Percentiles rank a stretch among this genome's conserved stretches.
Conservation (phyloP, 2,888 invertebrate species). For the Boloria euphrosyne region DNA sequence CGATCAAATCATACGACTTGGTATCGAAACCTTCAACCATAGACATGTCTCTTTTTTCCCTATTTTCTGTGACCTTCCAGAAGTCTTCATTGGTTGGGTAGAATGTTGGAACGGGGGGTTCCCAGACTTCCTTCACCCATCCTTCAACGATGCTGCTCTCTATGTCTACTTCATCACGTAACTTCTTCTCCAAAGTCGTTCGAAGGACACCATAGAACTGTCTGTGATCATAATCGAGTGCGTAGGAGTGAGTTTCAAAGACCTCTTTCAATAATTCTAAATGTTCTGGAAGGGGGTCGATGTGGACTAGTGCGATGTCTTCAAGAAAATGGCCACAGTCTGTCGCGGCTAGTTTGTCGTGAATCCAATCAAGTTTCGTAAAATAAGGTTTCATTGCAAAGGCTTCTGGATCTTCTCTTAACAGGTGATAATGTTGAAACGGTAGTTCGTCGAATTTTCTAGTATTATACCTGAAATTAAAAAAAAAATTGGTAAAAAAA, state of each 20-base stretch:
- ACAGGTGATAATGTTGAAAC: slow-evolving; percentile 86
- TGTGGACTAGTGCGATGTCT: slow-evolving; percentile 84
- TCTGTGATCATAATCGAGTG: slow-evolving; percentile 90
- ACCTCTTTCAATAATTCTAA: slow-evolving; percentile 85
- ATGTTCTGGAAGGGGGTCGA: slow-evolving; percentile 75
- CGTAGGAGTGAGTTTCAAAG: slow-evolving; percentile 86
- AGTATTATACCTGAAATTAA: slow-evolving; percentile 85
- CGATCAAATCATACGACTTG: slow-evolving; percentile 83
- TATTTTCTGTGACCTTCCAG: slow-evolving; percentile 62
- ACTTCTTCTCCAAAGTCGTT: slow-evolving; percentile 64
- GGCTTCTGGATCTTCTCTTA: slow-evolving; percentile 75
- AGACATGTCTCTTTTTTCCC: slow-evolving; percentile 60
- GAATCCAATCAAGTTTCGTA: slow-evolving; percentile 89
- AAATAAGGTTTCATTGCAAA: slow-evolving; percentile 87
- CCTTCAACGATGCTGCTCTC: slow-evolving; percentile 66
- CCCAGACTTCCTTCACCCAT: slow-evolving; percentile 72
- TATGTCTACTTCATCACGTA: slow-evolving; percentile 61
- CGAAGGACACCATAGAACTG: slow-evolving; percentile 89
- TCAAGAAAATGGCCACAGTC: slow-evolving; percentile 89
- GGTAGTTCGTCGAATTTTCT: slow-evolving; percentile 92
- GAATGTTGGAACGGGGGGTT: slow-evolving; percentile 84
- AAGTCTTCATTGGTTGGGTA: slow-evolving; percentile 79
- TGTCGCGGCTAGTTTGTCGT: slow-evolving; percentile 89
- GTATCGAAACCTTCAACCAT: slow-evolving; percentile 70
- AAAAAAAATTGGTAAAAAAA: background rate